Evolutionary conservation across 2,113 vertebrate species (phyloP).

Genomic region (Clarias batrachus): DNA sequence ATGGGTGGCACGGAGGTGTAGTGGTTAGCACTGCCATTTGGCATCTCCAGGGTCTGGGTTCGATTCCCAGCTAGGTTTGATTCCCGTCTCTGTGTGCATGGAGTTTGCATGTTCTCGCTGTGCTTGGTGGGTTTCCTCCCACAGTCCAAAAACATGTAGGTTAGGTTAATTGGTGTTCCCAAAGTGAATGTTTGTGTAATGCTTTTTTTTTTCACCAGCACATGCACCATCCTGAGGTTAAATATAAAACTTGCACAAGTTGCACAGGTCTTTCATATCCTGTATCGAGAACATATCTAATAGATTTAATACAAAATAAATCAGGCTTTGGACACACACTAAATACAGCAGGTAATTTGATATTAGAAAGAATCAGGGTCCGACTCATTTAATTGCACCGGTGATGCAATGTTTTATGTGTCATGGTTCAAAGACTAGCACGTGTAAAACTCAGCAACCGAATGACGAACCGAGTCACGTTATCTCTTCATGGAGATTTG

Average conservation of each 20-base stretch:
- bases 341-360: neutral
- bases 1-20: too few species aligned
- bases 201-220: neutral
- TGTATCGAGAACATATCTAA: neutral
- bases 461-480: neutral
- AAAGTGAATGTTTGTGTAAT: too few species aligned
- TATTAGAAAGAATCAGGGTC: constrained; percentile 7
- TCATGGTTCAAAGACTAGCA: neutral
- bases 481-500: constrained; percentile 33
- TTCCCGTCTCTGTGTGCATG: too few species aligned
- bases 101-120: too few species aligned
- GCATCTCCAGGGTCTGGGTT: too few species aligned
- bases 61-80: too few species aligned
- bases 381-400: neutral
- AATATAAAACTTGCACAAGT: too few species aligned
- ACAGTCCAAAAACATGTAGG: too few species aligned
- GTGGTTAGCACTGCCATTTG: too few species aligned
- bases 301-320: neutral
- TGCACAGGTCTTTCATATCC: neutral
- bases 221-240: neutral
- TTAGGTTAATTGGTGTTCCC: too few species aligned
- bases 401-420: constrained; percentile 19
- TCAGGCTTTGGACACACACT: neutral
- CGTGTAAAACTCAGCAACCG: neutral
- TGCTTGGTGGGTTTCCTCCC: too few species aligned